These are phyloP conservation scores for Drosophila repletoides DNA, from an alignment of 1,140 invertebrate species.

Conservation along the genomic window DNA sequence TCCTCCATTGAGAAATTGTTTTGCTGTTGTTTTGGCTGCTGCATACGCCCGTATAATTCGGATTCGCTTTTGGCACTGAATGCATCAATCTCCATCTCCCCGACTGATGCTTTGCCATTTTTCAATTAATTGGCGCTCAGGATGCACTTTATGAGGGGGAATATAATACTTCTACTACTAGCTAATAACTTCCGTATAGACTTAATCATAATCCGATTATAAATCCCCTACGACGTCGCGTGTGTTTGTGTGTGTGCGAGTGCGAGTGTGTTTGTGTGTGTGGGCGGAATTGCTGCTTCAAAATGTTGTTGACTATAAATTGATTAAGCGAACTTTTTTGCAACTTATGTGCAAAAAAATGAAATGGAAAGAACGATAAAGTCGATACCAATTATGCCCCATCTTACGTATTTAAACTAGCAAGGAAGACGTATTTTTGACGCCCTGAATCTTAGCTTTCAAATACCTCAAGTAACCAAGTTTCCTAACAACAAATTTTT, in stretches of 20 bases:
- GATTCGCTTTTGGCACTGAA: slow-evolving; percentile 24
- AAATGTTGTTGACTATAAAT: slow-evolving; percentile 58
- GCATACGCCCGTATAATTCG: slow-evolving; percentile 19
- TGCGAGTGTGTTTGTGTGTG: not conserved
- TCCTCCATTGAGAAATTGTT: slow-evolving; percentile 57
- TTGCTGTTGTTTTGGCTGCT: slow-evolving; percentile 35
- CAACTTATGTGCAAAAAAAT: slow-evolving; percentile 1
- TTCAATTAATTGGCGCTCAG: slow-evolving; percentile 59
- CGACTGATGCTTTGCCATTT: slow-evolving; percentile 25
- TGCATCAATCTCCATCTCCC: slow-evolving; percentile 57
- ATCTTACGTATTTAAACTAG: not conserved
- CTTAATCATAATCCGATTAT: slow-evolving; percentile 75
- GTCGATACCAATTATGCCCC: not conserved
- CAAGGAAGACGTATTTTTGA: no score
- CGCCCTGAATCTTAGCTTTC: no score
- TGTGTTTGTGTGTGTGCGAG: not conserved
- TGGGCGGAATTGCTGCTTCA: not conserved
- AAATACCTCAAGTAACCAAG: no score
- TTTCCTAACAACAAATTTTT: no score
- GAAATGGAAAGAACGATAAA: not conserved
- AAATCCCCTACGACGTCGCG: slow-evolving; percentile 10
- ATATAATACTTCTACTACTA: slow-evolving; percentile 3
- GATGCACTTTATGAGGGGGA: slow-evolving; percentile 33
- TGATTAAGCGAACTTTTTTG: slow-evolving; percentile 48
- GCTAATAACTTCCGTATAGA: slow-evolving; percentile 43